A percentile compares a stretch with the other conserved stretches of the same genome.
Evolutionary conservation across 2,797 vertebrate species (phyloP).

Genomic region (Helostoma temminkii): DNA sequence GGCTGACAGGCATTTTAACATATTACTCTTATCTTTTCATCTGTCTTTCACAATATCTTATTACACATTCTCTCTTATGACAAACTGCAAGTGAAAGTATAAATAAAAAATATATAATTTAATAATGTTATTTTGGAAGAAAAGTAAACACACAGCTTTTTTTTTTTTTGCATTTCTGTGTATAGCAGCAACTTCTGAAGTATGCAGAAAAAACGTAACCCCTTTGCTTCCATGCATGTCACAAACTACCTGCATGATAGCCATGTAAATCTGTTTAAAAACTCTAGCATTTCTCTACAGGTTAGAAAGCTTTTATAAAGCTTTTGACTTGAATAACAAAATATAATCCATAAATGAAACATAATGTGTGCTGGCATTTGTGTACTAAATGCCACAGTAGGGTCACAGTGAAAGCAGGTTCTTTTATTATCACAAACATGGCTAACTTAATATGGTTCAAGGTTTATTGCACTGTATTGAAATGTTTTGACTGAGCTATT

Average conservation of each 20-base stretch:
- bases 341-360: slow-evolving; percentile 4
- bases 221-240: neutral
- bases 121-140: neutral
- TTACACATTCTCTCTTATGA: slow-evolving; percentile 38
- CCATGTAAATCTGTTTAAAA: neutral
- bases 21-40: slow-evolving; percentile 43
- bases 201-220: slow-evolving; percentile 15
- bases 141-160: neutral
- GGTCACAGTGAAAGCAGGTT: slow-evolving; percentile 6
- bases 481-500: no score
- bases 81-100: slow-evolving; percentile 32
- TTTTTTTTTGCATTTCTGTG: slow-evolving; percentile 25
- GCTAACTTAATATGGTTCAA: neutral
- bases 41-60: slow-evolving; percentile 24
- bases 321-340: neutral
- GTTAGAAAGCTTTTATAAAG: neutral
- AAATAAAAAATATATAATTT: slow-evolving; percentile 6
- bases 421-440: slow-evolving; percentile 25
- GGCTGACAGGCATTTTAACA: slow-evolving; percentile 36
- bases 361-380: neutral
- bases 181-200: slow-evolving; percentile 26
- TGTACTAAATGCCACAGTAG: neutral
- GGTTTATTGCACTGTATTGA: no score
- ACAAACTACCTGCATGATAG: neutral
- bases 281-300: neutral